Base-by-base conservation (phyloP, 1,140 invertebrate species). In the Helicoverpa zea region DNA sequence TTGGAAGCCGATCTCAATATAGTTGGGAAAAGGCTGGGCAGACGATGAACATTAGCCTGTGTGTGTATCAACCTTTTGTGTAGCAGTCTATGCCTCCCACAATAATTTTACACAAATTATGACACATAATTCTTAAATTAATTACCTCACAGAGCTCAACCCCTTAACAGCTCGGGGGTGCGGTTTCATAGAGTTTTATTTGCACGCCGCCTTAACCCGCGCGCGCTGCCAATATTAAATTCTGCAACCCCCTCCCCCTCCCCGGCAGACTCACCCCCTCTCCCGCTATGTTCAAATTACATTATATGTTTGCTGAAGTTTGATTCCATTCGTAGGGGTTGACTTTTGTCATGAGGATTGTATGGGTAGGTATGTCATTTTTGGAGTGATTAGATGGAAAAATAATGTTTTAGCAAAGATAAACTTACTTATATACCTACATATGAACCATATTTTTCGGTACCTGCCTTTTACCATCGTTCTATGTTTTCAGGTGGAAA, bases 141-240 rank as follows among this genome's bases (percentile, higher is more conserved):
- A 70, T 70, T 70, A 70, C 43, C 35, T 51, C 2, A 12, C 2
- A 49, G 2, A 52, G 18, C 49, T 52, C 77, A 78, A 30, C 35
- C 58, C 84, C 84, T 85, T 83, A 85, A 83, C 29, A 54, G 49
- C 76, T 72, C 70, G 66, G 68, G 79, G 83, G 80, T 81, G 84
- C 84, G 84, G 88, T 91, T 86, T 89, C 87, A 86, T 88, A 88
- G 86, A 91, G 90, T 92, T 92, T 92, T 92, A 92, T 92, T 93
- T 91, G 88, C 89, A 81, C 91, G 88, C 88, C 91, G 90, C 91
- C 91, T 93, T 93, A 93, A 93, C 91, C 91, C 91, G 91, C 89
- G 89, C 90, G 85, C 90, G 87, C 87, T 78, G 87, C 87, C 91
- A 90, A 92, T 93, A 93, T 93, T 92, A 92, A 92, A 92, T 92